phyloP scores from a whole-genome alignment of 1,140 invertebrate genomes.

The Watersipora subatra region DNA sequence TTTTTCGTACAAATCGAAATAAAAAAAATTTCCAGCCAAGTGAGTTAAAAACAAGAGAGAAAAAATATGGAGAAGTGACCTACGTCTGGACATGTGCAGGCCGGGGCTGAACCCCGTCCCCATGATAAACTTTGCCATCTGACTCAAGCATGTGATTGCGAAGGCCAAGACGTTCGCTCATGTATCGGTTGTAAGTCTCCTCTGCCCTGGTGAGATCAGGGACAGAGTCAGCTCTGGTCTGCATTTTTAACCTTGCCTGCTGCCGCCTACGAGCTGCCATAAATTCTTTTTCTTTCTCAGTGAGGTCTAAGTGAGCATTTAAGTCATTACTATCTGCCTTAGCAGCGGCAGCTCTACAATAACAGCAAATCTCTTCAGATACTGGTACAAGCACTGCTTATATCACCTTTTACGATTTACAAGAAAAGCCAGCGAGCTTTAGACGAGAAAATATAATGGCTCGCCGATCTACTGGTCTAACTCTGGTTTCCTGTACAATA shows the following conservation, averaged over 20 bases:
- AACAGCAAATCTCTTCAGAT: too few species aligned
- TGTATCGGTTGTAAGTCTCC: not conserved
- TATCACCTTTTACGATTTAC: too few species aligned
- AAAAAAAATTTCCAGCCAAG: too few species aligned
- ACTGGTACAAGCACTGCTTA: too few species aligned
- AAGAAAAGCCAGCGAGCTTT: too few species aligned
- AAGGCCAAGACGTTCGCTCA: not conserved
- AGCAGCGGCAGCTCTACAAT: not conserved
- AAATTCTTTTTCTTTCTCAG: not conserved
- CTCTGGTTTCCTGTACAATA: too few species aligned
- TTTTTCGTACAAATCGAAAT: too few species aligned
- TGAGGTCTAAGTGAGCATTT: not conserved
- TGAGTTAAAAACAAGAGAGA: too few species aligned
- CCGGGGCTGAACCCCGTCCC: not conserved
- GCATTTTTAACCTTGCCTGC: not conserved
- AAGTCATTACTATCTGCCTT: not conserved
- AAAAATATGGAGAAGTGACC: not conserved
- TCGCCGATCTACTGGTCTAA: too few species aligned
- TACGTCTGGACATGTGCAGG: not conserved
- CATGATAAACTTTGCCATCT: not conserved
- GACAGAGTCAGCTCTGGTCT: not conserved
- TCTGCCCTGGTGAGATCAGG: not conserved
- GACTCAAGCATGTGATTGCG: not conserved
- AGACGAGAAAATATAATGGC: too few species aligned
- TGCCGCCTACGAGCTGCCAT: not conserved